Evolutionary conservation across 2,797 vertebrate genomes (phyloP).

Genomic region (Pachyuromys duprasi): DNA sequence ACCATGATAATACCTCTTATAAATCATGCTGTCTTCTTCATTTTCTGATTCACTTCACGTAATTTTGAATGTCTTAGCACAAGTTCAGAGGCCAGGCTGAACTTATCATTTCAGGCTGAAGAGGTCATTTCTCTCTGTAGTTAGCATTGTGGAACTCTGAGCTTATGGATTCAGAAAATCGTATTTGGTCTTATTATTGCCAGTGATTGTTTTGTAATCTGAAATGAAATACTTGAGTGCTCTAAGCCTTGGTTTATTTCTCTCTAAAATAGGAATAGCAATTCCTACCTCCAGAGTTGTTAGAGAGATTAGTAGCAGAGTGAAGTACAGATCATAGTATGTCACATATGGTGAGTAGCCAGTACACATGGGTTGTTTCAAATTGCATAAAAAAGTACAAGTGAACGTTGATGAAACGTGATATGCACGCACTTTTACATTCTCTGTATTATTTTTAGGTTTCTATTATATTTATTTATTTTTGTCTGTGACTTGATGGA

Average conservation of each 20-base stretch:
- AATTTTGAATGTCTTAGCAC: constrained; percentile 14
- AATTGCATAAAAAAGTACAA: background rate
- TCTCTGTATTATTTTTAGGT: constrained; percentile 23
- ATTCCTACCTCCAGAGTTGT: background rate
- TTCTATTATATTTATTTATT: background rate
- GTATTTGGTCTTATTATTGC: constrained; percentile 12
- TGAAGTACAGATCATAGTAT: background rate
- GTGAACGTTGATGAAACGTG: background rate
- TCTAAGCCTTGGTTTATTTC: constrained; percentile 13
- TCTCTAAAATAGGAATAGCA: constrained; percentile 38
- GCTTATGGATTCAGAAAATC: constrained; percentile 20
- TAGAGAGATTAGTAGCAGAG: constrained; percentile 6
- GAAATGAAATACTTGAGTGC: background rate
- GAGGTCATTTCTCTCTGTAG: background rate
- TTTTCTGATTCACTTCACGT: constrained; percentile 19
- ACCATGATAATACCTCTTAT: background rate
- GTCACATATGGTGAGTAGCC: background rate
- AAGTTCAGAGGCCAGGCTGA: background rate
- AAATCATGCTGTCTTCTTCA: background rate
- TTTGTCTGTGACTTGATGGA: background rate
- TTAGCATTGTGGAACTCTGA: background rate
- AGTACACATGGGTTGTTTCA: background rate
- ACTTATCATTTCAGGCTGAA: no score
- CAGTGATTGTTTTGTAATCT: constrained; percentile 15
- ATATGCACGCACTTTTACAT: background rate